Conservation (phyloP, 92 coral and sea anemone species). For the Nematostella vectensis region DNA sequence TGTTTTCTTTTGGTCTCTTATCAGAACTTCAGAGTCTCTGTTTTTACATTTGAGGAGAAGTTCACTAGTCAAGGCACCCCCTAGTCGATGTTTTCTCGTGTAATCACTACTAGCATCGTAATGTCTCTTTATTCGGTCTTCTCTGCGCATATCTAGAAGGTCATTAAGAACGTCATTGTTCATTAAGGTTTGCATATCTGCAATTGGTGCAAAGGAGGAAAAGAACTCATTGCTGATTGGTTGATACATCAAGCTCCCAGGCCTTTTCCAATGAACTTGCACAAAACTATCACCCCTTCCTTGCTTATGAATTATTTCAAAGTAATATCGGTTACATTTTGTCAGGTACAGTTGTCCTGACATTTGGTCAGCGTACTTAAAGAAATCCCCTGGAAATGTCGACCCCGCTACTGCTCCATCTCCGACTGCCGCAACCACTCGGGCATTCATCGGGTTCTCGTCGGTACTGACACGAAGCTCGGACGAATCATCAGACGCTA, state of each 20-base stretch:
- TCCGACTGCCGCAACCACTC: constrained; percentile 26
- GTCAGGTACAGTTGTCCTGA: constrained; percentile 6
- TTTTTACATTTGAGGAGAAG: background rate
- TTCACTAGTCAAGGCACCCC: background rate
- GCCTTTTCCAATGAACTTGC: constrained; percentile 34
- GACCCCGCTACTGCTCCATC: constrained; percentile 14
- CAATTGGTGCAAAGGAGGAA: constrained; percentile 3
- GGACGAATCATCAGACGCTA: constrained; percentile 50
- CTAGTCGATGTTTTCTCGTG: background rate
- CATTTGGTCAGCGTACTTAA: constrained; percentile 25
- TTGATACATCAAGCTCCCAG: constrained; percentile 2
- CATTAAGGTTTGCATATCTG: background rate
- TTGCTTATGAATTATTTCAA: constrained; percentile 39
- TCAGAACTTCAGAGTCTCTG: too few relatives aligned
- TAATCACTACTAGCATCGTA: background rate
- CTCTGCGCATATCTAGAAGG: background rate
- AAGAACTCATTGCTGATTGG: constrained; percentile 2
- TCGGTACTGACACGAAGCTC: constrained; percentile 39
- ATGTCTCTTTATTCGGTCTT: background rate
- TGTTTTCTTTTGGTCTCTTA: too few relatives aligned
- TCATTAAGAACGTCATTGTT: too few relatives aligned
- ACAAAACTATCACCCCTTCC: constrained; percentile 33
- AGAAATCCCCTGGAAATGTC: constrained; percentile 26
- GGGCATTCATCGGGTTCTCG: constrained; percentile 18
- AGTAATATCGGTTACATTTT: constrained; percentile 26